phyloP scores from a whole-genome alignment of 2,113 vertebrate genomes.

The Gavia stellata region DNA sequence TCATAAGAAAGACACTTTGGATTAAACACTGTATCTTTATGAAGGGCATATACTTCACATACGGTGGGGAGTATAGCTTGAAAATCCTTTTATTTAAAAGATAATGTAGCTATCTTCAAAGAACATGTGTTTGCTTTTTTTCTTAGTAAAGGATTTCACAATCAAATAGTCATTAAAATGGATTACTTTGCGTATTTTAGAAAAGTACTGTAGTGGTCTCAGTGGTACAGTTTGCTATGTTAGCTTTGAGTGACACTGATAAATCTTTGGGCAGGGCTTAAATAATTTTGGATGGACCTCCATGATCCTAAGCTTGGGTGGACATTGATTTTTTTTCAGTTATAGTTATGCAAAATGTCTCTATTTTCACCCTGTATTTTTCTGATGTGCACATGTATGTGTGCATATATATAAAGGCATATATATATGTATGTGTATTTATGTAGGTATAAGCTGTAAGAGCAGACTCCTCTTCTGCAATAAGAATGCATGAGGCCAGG shows the following conservation, averaged over 20 bases:
- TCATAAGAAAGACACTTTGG: not conserved
- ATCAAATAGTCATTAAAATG: not conserved
- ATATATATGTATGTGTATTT: not conserved
- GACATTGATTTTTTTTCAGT: not conserved
- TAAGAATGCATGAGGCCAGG: not conserved
- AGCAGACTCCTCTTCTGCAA: not conserved
- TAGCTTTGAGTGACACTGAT: not conserved
- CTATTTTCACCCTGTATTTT: not conserved
- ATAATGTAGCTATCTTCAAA: not conserved
- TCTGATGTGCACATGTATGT: not conserved
- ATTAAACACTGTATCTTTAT: not conserved
- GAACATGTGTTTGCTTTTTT: not conserved
- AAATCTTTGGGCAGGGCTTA: not conserved
- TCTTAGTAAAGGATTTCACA: not conserved
- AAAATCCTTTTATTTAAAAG: not conserved
- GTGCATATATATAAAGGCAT: not conserved
- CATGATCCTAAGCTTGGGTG: not conserved
- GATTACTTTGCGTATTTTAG: not conserved
- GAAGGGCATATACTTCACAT: not conserved
- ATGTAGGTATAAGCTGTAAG: not conserved
- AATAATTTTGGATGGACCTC: not conserved
- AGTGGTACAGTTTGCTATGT: not conserved
- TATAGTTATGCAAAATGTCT: not conserved
- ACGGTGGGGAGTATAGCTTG: not conserved
- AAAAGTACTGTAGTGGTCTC: not conserved